Conservation (phyloP, 2,113 vertebrate genomes). For the Xenopus tropicalis region UCB_Xtro_10.0 CM004445.2:29445001-29445500, state of each 20-base stretch:
- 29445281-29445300: conserved; percentile 7
- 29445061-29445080: conserved; percentile 16
- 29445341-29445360: not conserved
- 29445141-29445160: conserved; percentile 28
- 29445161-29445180: conserved; percentile 30
- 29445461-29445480: no score
- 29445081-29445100: conserved; percentile 15
- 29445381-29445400: not conserved
- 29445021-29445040: not conserved
- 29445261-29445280: conserved; percentile 31
- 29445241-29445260: conserved; percentile 35
- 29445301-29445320: not conserved
- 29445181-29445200: conserved; percentile 34
- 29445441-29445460: no score
- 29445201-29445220: conserved; percentile 30
- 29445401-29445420: no score
- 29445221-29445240: conserved; percentile 34
- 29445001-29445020: not conserved
- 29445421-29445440: not conserved
- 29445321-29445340: not conserved
- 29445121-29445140: conserved; percentile 35
- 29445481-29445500: no score
- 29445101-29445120: conserved; percentile 29
- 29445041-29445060: not conserved
- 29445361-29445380: not conserved